These are phyloP conservation scores for Parthenolecanium corni DNA, from an alignment of 2,888 invertebrate genomes.

Conservation along the genomic window DNA sequence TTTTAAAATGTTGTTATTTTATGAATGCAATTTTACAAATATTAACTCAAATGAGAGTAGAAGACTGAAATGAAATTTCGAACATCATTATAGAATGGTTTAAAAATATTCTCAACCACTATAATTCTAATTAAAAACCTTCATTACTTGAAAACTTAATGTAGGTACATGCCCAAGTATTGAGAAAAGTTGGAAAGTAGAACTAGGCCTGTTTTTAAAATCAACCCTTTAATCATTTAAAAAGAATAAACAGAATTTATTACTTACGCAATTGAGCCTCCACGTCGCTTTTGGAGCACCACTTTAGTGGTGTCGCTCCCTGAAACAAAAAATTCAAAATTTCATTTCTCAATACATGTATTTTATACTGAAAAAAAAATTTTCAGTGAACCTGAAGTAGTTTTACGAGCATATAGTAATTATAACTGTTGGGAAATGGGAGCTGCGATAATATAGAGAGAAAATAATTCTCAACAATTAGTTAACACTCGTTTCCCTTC, in stretches of 20 bases:
- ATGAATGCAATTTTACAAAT: too few species aligned
- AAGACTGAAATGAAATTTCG: too few species aligned
- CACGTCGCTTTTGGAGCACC: constrained; percentile 60
- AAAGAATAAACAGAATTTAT: not conserved
- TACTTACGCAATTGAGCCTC: constrained; percentile 66
- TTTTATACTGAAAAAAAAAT: not conserved
- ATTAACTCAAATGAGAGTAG: too few species aligned
- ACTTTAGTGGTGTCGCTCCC: constrained; percentile 70
- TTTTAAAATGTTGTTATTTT: too few species aligned
- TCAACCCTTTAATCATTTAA: not conserved
- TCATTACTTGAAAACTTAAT: not conserved
- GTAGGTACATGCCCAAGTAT: not conserved
- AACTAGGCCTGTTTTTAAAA: not conserved
- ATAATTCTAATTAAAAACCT: not conserved
- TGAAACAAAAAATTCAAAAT: constrained; percentile 40
- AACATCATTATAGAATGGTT: too few species aligned
- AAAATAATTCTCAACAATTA: too few species aligned
- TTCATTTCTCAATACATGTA: not conserved
- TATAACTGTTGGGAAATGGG: not conserved
- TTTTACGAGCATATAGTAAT: not conserved
- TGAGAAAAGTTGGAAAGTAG: too few species aligned
- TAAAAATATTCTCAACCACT: too few species aligned
- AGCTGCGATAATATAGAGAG: not conserved
- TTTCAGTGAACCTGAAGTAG: not conserved
- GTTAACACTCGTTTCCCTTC: too few species aligned